phyloP scores from a whole-genome alignment of 2,888 invertebrate genomes.

The Troides aeacus region DNA sequence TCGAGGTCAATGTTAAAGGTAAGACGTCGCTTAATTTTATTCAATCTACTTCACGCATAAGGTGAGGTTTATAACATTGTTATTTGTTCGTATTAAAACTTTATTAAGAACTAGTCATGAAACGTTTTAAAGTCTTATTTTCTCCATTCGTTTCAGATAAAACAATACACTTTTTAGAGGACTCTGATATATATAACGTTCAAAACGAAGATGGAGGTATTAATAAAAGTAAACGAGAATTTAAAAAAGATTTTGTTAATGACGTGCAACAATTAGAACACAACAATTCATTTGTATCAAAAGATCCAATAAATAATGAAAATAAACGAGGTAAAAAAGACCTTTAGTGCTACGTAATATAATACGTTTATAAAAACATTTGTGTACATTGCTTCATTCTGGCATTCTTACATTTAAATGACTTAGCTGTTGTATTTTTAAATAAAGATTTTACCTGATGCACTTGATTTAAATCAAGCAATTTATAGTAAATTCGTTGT shows the following conservation, averaged over 20 bases:
- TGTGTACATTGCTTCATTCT: too few species aligned
- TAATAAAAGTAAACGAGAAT: slow-evolving; percentile 45
- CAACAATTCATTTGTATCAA: slow-evolving; percentile 4
- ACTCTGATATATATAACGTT: slow-evolving; percentile 33
- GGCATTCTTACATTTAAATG: too few species aligned
- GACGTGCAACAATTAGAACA: slow-evolving; percentile 59
- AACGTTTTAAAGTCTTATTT: not conserved
- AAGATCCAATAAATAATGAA: slow-evolving; percentile 4
- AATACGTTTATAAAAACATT: too few species aligned
- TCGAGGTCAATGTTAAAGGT: slow-evolving; percentile 40
- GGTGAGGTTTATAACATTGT: slow-evolving; percentile 17
- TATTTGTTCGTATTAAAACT: slow-evolving; percentile 23
- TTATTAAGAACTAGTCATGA: slow-evolving; percentile 8
- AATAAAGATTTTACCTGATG: too few species aligned
- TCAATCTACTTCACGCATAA: slow-evolving; percentile 29
- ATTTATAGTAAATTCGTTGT: too few species aligned
- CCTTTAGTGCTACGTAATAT: too few species aligned
- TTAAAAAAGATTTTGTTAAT: slow-evolving; percentile 51
- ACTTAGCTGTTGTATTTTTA: too few species aligned
- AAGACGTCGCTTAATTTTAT: slow-evolving; percentile 28
- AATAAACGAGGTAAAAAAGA: slow-evolving; percentile 12
- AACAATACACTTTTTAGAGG: slow-evolving; percentile 45
- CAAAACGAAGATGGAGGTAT: slow-evolving; percentile 37
- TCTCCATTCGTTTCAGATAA: slow-evolving; percentile 48
- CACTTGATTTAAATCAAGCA: too few species aligned